Base-by-base conservation (phyloP, 2,797 vertebrate species). In the Acomys russatus region DNA sequence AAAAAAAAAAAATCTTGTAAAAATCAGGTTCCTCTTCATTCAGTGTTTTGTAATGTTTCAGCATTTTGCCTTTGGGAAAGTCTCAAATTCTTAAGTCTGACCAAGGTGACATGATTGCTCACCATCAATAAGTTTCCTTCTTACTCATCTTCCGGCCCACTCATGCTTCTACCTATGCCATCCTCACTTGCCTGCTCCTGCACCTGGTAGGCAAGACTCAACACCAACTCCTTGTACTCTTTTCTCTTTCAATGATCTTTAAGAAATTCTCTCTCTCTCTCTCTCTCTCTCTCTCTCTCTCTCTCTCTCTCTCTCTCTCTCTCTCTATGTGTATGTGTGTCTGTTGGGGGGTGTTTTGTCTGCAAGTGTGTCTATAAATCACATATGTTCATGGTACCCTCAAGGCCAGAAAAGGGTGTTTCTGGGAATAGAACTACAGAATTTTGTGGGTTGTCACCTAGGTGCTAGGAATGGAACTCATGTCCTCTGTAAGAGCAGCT, bases 1-100 rank as follows among this genome's bases (percentile, higher is more conserved):
- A n/a, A n/a, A n/a, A n/a, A n/a, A n/a, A n/a, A n/a, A n/a, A 23
- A 15, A 9, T 25, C 44, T 86, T 80, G 14, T n/a, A 38, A 64
- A 91, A 91, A 89, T 89, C 30, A 64, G 14, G 59, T 70, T 61
- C 33, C 18, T 22, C 28, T 94, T 78, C 54, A 7, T 25, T 94
- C 79, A 85, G 5, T 83, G 76, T 87, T 94, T 80, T 96, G 12
- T 82, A 83, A 25, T 71, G 30, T 70, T 30, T 93, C 38, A 66
- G 88, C 51, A 35, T 80, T 90, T 87, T 88, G 61, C 56, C 78
- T 90, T 14, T 30, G 83, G 70, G 89, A 74, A 87, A 92, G 82
- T 35, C n/a, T 64, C 33, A 88, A 79, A 30, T 78, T 44, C 10
- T 51, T 1, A 2, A 38, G 35, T 92, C 9, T 54, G 25, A 28